phyloP scores from a whole-genome alignment of 2,888 invertebrate species.

The Morpho achilles region DNA sequence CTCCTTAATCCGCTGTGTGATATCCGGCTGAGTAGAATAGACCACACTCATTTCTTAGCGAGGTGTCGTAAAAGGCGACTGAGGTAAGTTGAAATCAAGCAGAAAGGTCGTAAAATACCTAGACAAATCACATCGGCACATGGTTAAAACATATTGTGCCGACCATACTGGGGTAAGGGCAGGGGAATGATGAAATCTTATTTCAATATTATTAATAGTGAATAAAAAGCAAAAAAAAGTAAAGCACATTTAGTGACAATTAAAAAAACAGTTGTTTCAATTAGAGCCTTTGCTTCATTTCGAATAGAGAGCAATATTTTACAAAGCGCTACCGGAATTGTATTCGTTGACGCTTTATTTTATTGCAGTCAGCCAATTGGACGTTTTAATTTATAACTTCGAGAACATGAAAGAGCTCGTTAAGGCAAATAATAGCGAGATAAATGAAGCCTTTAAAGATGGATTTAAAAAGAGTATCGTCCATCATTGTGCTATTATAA shows the following conservation, averaged over 20 bases:
- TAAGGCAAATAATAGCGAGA: background rate
- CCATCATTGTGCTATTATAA: conserved; percentile 16
- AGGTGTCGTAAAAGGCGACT: too few species aligned
- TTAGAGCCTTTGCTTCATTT: background rate
- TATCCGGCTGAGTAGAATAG: too few species aligned
- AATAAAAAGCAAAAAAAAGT: too few species aligned
- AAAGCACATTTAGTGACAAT: background rate
- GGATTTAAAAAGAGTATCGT: conserved; percentile 12
- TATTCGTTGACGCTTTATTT: conserved; percentile 2
- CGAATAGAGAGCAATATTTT: conserved; percentile 5
- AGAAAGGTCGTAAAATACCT: too few species aligned
- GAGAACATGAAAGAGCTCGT: conserved; percentile 11
- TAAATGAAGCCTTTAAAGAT: conserved; percentile 9
- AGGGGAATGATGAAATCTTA: too few species aligned
- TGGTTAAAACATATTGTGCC: too few species aligned
- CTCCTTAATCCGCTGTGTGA: too few species aligned
- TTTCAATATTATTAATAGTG: too few species aligned
- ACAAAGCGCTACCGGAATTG: background rate
- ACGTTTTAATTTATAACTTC: conserved; percentile 19
- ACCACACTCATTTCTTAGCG: too few species aligned
- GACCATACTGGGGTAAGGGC: too few species aligned
- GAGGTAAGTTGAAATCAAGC: too few species aligned
- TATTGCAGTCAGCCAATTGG: conserved; percentile 13
- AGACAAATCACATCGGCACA: too few species aligned
- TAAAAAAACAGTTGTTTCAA: background rate